A percentile compares a stretch with the other conserved stretches of the same genome.
These are phyloP conservation scores for Agonopterix alstromeriana DNA, from an alignment of 2,888 invertebrate genomes.

Conservation along the genomic window DNA sequence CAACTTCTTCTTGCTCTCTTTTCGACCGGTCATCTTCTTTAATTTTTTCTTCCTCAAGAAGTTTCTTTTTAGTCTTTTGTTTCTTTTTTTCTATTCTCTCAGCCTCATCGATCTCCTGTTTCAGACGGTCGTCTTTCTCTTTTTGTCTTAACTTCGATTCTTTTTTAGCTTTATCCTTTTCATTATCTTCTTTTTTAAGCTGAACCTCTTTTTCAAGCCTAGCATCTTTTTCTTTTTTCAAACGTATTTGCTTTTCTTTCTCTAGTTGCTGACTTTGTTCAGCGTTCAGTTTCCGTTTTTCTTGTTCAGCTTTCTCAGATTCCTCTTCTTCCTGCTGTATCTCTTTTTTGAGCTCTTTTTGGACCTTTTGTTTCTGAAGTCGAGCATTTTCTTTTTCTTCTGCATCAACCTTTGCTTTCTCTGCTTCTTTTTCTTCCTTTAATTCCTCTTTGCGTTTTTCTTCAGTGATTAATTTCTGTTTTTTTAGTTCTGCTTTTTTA, in stretches of 20 bases:
- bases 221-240: constrained; percentile 8
- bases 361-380: too few species aligned
- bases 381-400: too few species aligned
- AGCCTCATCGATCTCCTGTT: constrained; percentile 3
- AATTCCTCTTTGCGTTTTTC: too few species aligned
- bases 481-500: too few species aligned
- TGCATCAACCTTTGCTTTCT: too few species aligned
- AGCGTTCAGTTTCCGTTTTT: constrained; percentile 6
- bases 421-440: too few species aligned
- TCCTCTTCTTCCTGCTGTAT: constrained; percentile 8
- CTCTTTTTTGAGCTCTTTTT: too few species aligned
- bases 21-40: constrained; percentile 2
- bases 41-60: constrained; percentile 5
- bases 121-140: neutral
- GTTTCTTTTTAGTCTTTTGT: constrained; percentile 2
- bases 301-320: constrained; percentile 3
- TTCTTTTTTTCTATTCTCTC: constrained; percentile 7
- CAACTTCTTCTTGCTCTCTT: neutral
- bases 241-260: constrained; percentile 8
- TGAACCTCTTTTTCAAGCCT: constrained; percentile 1
- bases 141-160: constrained; percentile 8
- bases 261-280: constrained; percentile 6
- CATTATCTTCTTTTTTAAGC: constrained; percentile 10
- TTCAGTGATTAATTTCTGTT: too few species aligned
- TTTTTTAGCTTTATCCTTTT: constrained; percentile 10